phyloP scores from a whole-genome alignment of 2,888 invertebrate genomes.

The Glyphotaelius pellucidus region DNA sequence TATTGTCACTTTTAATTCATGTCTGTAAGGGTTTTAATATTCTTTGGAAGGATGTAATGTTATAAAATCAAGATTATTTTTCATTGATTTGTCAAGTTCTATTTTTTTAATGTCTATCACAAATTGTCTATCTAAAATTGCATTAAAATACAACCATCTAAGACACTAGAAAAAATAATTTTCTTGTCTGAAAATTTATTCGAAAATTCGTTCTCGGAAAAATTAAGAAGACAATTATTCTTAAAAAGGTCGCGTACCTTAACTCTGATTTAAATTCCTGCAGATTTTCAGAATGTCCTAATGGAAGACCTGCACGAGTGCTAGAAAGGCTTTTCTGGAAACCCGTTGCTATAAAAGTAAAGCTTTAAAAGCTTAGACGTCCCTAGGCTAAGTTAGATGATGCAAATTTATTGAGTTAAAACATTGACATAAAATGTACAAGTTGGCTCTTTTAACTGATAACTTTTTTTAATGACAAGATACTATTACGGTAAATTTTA shows the following conservation, averaged over 20 bases:
- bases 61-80: too few relatives aligned
- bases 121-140: neutral
- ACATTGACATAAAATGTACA: neutral
- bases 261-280: neutral
- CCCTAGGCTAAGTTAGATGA: neutral
- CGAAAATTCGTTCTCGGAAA: neutral
- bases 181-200: neutral
- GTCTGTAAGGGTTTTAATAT: neutral
- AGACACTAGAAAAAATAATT: neutral
- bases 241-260: neutral
- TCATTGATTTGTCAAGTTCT: too few relatives aligned
- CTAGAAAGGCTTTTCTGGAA: neutral
- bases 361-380: neutral
- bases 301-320: neutral
- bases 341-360: neutral
- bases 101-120: neutral
- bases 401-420: neutral
- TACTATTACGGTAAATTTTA: too few relatives aligned
- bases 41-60: neutral
- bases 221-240: neutral
- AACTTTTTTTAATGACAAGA: too few relatives aligned
- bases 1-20: too few relatives aligned
- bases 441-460: neutral
- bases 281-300: neutral
- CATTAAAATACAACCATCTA: neutral